phyloP scores from a whole-genome alignment of 2,888 invertebrate genomes.

The Hyposoter dolosus region DNA sequence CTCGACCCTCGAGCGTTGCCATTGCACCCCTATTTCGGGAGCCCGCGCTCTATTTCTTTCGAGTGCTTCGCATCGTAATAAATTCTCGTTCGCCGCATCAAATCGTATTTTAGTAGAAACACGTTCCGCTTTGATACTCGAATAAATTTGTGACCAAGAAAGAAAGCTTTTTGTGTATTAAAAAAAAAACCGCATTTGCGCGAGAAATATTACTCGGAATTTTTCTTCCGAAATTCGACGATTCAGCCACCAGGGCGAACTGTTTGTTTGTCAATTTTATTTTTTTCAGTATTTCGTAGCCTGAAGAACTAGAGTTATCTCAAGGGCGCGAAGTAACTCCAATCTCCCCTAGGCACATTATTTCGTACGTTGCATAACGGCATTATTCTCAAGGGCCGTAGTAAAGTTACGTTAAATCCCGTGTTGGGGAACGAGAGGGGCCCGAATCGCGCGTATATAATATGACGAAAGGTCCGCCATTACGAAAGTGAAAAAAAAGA shows the following conservation, averaged over 20 bases:
- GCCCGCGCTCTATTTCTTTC: conserved; percentile 10
- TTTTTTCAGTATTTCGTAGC: not conserved
- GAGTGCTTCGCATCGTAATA: conserved; percentile 48
- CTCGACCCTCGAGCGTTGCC: conserved; percentile 41
- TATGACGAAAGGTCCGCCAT: conserved; percentile 82
- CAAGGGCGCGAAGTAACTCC: conserved; percentile 17
- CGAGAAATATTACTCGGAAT: not conserved
- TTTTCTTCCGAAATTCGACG: not conserved
- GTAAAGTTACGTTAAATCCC: conserved; percentile 82
- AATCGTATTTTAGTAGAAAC: not conserved
- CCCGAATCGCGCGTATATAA: conserved; percentile 76
- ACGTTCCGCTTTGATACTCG: conserved; percentile 41
- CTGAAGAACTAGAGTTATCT: not conserved
- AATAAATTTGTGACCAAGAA: conserved; percentile 40
- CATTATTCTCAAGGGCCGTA: conserved; percentile 77
- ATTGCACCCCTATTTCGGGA: conserved; percentile 52
- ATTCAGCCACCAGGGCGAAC: not conserved
- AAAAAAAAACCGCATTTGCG: not conserved
- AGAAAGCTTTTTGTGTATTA: not conserved
- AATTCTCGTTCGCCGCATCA: conserved; percentile 39
- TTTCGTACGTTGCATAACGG: conserved; percentile 75
- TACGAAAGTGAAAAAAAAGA: conserved; percentile 74
- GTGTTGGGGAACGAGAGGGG: conserved; percentile 69
- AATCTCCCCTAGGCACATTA: conserved; percentile 28
- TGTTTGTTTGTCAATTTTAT: conserved; percentile 2